A percentile compares a stretch with the other conserved stretches of the same genome.
Conservation (phyloP, 2,888 invertebrate genomes). For the Nemurella pictetii region DNA sequence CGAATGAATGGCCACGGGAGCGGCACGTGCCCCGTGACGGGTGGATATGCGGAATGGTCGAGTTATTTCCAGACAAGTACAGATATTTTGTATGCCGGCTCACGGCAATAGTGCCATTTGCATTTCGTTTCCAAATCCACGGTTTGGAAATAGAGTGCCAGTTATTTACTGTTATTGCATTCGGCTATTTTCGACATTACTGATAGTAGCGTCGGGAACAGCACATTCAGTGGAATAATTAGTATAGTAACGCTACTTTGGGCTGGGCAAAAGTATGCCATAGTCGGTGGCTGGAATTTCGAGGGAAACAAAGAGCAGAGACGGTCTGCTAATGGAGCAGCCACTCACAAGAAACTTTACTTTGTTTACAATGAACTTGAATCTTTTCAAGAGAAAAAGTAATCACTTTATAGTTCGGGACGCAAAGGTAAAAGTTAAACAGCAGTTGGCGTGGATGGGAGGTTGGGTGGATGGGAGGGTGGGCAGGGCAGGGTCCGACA, state of each 20-base stretch:
- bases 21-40: neutral
- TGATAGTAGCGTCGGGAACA: neutral
- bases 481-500: neutral
- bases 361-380: neutral
- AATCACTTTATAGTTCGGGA: neutral
- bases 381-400: neutral
- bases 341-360: neutral
- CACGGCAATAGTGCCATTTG: neutral
- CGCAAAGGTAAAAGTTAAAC: neutral
- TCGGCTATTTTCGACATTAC: neutral
- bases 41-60: neutral
- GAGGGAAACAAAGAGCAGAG: neutral
- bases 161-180: neutral
- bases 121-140: neutral
- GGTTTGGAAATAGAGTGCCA: neutral
- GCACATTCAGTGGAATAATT: neutral
- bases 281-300: neutral
- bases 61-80: neutral
- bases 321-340: neutral
- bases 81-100: neutral
- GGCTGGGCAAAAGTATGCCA: neutral
- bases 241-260: neutral
- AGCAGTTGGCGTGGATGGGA: neutral
- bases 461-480: neutral
- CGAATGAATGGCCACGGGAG: neutral